Evolutionary conservation across 2,113 vertebrate genomes (phyloP), one percentile per base, ranked within the genome.

Genomic region (Notothenia rossii): DNA sequence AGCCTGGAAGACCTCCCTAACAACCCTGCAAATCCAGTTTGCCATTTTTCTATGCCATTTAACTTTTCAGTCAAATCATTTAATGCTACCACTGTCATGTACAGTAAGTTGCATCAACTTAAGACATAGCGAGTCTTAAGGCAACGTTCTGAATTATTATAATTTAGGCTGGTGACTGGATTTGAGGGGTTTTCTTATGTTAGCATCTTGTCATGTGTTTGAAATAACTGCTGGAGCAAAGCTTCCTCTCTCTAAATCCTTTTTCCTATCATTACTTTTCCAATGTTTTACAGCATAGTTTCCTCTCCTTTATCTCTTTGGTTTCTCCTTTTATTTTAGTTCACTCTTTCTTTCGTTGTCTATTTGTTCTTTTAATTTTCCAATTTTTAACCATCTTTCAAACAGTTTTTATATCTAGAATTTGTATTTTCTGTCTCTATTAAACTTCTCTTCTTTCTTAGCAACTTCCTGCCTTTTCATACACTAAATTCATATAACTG

Each of bases 191-290:
- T 80, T 82, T 59, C 54, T 72, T 65, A 40, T 66, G 58, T 72
- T 81, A 89, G 92, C 89, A 85, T 88, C 73, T 72, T 88, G 59
- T 92, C 93, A 92, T 92, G 89, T 85, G 62, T 87, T 36, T 72
- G 72, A 79, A 90, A 87, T 93, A 93, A 90, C 83, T 77, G 84
- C 75, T 89, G 61, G 70, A 81, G 79, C 77, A 85, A 88, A 67
- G 81, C 81, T 62, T 71, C 46, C 50, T 77, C 20, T 72, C 63
- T 70, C 22, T 13, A 55, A 69, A 45, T 79, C 74, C 69, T 78
- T 64, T 45, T 68, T 82, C 9, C 62, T 65, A 72, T 86, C 49
- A 64, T 72, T 60, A 7, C n/a, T 14, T 75, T 45, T 73, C 71
- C 43, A 20, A 12, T 49, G 7, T 7, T 72, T 72, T 75, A 48